These are phyloP conservation scores for Thymallus thymallus DNA, from an alignment of 2,113 vertebrate species.

Conservation along the genomic window DNA sequence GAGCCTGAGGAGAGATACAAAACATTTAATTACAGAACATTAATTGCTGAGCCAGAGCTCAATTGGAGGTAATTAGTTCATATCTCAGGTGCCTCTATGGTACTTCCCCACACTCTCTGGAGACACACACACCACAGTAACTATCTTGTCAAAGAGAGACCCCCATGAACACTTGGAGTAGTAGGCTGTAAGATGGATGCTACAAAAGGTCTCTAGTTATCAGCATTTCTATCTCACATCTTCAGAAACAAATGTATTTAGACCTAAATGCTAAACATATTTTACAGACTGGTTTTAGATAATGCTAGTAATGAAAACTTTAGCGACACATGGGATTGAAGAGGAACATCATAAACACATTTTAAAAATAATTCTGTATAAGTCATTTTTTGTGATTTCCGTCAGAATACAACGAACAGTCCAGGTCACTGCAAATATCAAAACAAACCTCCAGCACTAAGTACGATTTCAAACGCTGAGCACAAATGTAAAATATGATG, in stretches of 20 bases:
- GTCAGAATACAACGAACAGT: background rate
- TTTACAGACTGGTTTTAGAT: no score
- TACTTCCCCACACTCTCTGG: background rate
- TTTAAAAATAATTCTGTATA: background rate
- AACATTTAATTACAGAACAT: background rate
- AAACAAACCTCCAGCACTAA: constrained; percentile 9
- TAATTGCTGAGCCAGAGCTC: no score
- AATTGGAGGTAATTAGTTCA: background rate
- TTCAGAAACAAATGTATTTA: no score
- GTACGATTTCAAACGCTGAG: constrained; percentile 23
- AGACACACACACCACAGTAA: background rate
- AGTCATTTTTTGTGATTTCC: background rate
- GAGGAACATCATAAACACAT: background rate
- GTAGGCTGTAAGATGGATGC: no score
- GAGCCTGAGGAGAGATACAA: constrained; percentile 77
- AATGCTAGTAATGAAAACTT: no score
- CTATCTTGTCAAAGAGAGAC: background rate
- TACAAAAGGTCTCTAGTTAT: no score
- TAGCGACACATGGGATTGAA: no score
- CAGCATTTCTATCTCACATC: no score
- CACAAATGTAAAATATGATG: constrained; percentile 26
- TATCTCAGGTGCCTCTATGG: background rate
- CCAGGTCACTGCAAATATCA: constrained; percentile 9
- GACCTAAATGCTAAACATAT: no score
- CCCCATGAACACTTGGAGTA: background rate